Base-by-base conservation (phyloP, 2,888 invertebrate genomes). In the Maniola hyperantus region DNA sequence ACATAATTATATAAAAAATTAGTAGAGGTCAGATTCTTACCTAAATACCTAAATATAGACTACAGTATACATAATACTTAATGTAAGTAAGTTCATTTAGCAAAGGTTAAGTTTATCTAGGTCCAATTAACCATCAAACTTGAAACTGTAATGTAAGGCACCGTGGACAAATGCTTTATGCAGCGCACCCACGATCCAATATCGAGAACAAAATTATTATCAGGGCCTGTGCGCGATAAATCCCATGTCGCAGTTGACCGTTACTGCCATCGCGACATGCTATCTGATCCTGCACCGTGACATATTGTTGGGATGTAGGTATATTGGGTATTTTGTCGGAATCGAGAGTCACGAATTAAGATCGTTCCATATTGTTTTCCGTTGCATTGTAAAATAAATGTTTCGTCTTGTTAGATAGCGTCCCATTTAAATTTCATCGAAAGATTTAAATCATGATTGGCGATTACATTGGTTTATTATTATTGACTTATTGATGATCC, bases 131-230 rank as follows among this genome's bases (percentile, higher is more conserved):
- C 18, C 55, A 18, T 18, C 39, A 11, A 36, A 39, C 39, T 39
- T 20, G 5, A 55, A 57, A 20, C 54, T 57, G 15, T 11, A 18
- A 57, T 57, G 15, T 11, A 18, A 57, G 57, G n/a, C 57, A 42
- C 18, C 60, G 51, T 71, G 78, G 73, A 75, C 72, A 68, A 73
- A 69, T 69, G 65, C 70, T 77, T 73, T 70, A 72, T 66, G 70
- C 68, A 66, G 68, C 69, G 81, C 79, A 80, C 85, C 83, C 87
- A 87, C 87, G 87, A 81, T 83, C 83, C 73, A 79, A 78, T 81
- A 84, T 83, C 79, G 75, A 76, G 81, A 83, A 85, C 84, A 85
- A 87, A 63, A 34, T 63, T 86, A 87, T 85, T 75, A 76, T 76
- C 76, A 72, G 63, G 67, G 65, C 53, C 69, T 64, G 46, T 67